phyloP scores from a whole-genome alignment of 2,113 vertebrate species.

The Sinocyclocheilus grahami region DNA sequence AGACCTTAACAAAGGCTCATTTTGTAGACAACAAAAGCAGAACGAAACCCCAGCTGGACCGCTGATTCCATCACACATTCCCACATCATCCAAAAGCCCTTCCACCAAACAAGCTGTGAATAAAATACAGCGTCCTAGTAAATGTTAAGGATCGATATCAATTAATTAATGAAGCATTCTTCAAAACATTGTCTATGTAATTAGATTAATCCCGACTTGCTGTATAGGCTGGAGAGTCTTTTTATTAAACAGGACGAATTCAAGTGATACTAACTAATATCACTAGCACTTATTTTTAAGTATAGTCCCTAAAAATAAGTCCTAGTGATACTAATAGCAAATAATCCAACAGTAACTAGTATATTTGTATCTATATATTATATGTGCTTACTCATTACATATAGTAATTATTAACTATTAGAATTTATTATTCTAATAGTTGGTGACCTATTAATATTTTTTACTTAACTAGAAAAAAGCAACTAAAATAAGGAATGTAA shows the following conservation, averaged over 20 bases:
- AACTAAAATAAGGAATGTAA: not conserved
- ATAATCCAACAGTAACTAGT: not conserved
- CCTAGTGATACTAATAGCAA: not conserved
- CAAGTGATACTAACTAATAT: not conserved
- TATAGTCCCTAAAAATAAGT: not conserved
- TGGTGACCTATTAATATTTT: not conserved
- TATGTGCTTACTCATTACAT: not conserved
- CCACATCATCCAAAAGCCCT: slow-evolving; percentile 67
- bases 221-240: not conserved
- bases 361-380: not conserved
- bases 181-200: slow-evolving; percentile 2
- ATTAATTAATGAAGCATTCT: slow-evolving; percentile 34
- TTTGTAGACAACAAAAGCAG: slow-evolving; percentile 79
- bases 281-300: not conserved
- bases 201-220: slow-evolving; percentile 30
- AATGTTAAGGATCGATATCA: slow-evolving; percentile 23
- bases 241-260: not conserved
- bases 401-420: not conserved
- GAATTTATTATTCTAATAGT: not conserved
- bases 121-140: slow-evolving; percentile 10
- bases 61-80: slow-evolving; percentile 66
- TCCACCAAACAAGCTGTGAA: slow-evolving; percentile 29
- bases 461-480: not conserved
- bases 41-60: slow-evolving; percentile 78
- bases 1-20: slow-evolving; percentile 78